Evolutionary conservation across 2,797 vertebrate genomes (phyloP).

Genomic region (Coilia nasus): DNA sequence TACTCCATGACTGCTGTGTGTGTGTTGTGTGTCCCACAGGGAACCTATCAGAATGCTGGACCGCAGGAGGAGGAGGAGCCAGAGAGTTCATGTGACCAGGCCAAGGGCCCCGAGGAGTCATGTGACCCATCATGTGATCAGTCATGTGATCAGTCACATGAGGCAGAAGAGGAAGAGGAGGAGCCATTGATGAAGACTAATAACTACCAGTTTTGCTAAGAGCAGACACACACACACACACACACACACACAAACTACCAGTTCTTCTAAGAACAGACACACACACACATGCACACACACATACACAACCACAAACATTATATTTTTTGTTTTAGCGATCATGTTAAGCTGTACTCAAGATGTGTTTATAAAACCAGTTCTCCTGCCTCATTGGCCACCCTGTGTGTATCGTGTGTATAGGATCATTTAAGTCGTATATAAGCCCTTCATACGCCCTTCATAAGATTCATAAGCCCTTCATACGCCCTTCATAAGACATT

Average conservation of each 20-base stretch:
- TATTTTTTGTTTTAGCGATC: not conserved
- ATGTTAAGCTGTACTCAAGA: not conserved
- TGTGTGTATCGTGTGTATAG: not conserved
- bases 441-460: too few species aligned
- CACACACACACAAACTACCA: conserved; percentile 79
- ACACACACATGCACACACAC: conserved; percentile 1
- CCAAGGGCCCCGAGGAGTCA: conserved; percentile 55
- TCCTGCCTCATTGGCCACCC: not conserved
- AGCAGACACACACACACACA: not conserved
- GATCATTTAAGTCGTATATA: too few species aligned
- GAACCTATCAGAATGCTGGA: conserved; percentile 74
- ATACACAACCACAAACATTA: not conserved
- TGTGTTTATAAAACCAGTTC: not conserved
- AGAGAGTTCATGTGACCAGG: conserved; percentile 71
- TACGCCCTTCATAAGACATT: too few species aligned
- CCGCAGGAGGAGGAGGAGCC: conserved; percentile 69
- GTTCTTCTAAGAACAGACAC: conserved; percentile 80
- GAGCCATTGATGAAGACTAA: conserved; percentile 90
- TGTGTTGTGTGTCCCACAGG: not conserved
- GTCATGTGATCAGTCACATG: conserved; percentile 83
- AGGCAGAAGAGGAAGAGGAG: conserved; percentile 76
- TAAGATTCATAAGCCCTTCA: too few species aligned
- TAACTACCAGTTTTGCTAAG: conserved; percentile 95
- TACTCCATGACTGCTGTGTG: not conserved
- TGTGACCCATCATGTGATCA: conserved; percentile 83